A percentile compares a stretch with the other conserved stretches of the same genome.
Evolutionary conservation across 2,888 invertebrate species (phyloP).

Genomic region (Thymelicus acteon): DNA sequence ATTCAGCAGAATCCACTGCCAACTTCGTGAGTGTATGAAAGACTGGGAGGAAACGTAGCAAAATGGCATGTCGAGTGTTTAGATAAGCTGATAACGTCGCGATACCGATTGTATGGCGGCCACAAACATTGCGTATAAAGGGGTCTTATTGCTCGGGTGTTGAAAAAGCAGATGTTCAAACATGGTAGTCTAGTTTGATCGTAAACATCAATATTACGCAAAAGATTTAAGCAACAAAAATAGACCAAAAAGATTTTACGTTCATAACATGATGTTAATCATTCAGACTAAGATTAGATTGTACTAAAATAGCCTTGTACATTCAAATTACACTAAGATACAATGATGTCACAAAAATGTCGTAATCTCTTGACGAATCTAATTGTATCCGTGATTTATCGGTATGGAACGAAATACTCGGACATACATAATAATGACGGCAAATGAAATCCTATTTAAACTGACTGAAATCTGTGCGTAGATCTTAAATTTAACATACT

Average conservation of each 20-base stretch:
- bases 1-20: slow-evolving; percentile 50
- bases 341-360: slow-evolving; percentile 18
- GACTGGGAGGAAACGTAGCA: slow-evolving; percentile 68
- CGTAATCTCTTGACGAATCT: slow-evolving; percentile 1
- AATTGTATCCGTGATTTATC: background rate
- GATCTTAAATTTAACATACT: too few relatives aligned
- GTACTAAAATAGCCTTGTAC: background rate
- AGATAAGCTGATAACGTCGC: slow-evolving; percentile 81
- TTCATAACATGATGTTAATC: background rate
- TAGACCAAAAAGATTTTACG: background rate
- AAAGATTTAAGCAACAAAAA: background rate
- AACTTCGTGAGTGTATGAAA: slow-evolving; percentile 59
- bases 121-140: slow-evolving; percentile 64
- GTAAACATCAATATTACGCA: slow-evolving; percentile 16
- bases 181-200: slow-evolving; percentile 7
- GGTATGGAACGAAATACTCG: background rate
- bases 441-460: background rate
- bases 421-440: background rate
- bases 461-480: background rate
- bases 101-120: slow-evolving; percentile 67
- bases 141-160: slow-evolving; percentile 45
- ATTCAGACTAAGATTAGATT: background rate
- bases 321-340: background rate
- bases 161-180: slow-evolving; percentile 35
- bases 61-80: slow-evolving; percentile 72